Evolutionary conservation across 2,113 vertebrate species (phyloP), one percentile per base, ranked within the genome.

Genomic region (Scytalopus superciliaris): DNA sequence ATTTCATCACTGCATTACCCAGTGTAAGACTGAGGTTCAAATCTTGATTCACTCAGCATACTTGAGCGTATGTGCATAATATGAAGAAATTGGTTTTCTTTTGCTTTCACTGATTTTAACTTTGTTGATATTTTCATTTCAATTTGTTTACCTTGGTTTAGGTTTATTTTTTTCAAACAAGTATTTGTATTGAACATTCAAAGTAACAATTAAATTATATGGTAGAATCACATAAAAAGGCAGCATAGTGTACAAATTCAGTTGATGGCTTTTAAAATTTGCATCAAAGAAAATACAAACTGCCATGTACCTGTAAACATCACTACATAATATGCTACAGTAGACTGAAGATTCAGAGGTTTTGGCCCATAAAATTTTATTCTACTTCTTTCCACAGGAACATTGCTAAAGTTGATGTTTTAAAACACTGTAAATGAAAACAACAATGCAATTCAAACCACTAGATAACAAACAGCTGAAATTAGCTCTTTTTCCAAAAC

Each of bases 341-440:
- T 57, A 94, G 63, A 82, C 30, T 28, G 52, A 85, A 94, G 57
- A 88, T 93, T 94, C 24, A 88, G 67, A 95, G 42, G 22, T 63
- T 93, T 94, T 52, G 56, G 60, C 35, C 68, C 44, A 25, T 86
- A 55, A 86, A 90, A 92, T 96, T 92, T 78, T 89, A 78, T 87
- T 74, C 84, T 64, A 33, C 17, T 90, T 81, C 22, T 84, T 60
- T 89, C 47, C 42, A 63, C n/a, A 67, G 69, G 27, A 59, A 7
- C 33, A 56, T 63, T 74, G 14, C 12, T 55, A 68, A 59, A n/a
- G 47, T 47, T 84, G 77, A 70, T 37, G 23, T 81, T 91, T 87
- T 69, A 84, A 78, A 84, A 22, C 24, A 40, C 40, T 68, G 39
- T 75, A 78, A 96, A 56, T 73, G 75, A 96, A 97, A 89, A 84